Evolutionary conservation across 2,113 vertebrate genomes (phyloP), one percentile per base, ranked within the genome.

Genomic region (Coracopsis vasa): DNA sequence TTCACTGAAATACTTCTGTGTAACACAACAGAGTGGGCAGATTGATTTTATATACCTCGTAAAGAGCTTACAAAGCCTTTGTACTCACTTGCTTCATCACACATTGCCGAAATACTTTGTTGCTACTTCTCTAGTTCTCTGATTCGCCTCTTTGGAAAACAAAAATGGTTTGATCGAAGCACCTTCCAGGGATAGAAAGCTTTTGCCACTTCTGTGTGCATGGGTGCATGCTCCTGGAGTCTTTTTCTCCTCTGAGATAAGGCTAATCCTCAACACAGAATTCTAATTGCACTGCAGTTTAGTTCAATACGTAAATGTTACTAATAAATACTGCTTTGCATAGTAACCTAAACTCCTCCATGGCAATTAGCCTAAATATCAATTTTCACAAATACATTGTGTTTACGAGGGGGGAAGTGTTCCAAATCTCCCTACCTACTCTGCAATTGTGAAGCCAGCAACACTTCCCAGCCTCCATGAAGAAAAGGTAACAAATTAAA

Each of bases 41-140:
- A 80, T 4, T 47, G n/a, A 81, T 74, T 80, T 92, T 71, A 86
- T 54, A 78, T n/a, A 73, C 39, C 42, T 67, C 50, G 50, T 69
- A 84, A 83, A 64, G 66, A 67, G 64, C 82, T 88, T 50, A 92
- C 50, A 73, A 67, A 95, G 80, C 64, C 82, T 86, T 92, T 86
- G 33, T 29, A 65, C 20, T 20, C 20, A 24, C 53, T 88, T 90
- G 33, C 64, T 92, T 88, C 82, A 86, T 23, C 64, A 71, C 19
- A 51, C 54, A 41, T 29, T 64, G 69, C 82, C 86, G 54, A 93
- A 94, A 88, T 92, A 79, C 24, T 88, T 86, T 13, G 16, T n/a
- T 6, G 2, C 67, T 92, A 83, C 54, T 66, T 81, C 47, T 60
- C 39, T 37, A 82, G 29, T 64, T 44, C 60, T 88, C 33, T 9